phyloP scores from a whole-genome alignment of 2,888 invertebrate genomes.

The Hyppa rectilinea region DNA sequence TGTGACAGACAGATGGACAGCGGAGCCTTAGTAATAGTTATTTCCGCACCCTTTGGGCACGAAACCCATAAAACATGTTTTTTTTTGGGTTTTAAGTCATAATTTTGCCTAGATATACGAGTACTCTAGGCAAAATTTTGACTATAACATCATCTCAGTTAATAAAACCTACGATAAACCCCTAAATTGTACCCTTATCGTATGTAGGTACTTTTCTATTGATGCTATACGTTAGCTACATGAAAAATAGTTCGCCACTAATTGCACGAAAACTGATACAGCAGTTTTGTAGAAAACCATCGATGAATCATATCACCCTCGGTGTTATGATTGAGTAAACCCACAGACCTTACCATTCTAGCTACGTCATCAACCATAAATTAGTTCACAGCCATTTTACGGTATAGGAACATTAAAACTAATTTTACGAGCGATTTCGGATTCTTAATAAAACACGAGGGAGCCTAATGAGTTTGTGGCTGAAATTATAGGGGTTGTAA shows the following conservation, averaged over 20 bases:
- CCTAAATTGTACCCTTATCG: background rate
- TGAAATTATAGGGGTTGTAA: conserved; percentile 46
- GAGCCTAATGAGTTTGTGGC: conserved; percentile 52
- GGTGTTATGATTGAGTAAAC: conserved; percentile 56
- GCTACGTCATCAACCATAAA: conserved; percentile 61
- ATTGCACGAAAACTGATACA: conserved; percentile 63
- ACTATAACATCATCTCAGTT: background rate
- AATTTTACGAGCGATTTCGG: conserved; percentile 65
- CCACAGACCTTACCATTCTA: conserved; percentile 38
- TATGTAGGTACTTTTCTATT: background rate
- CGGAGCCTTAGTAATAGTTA: too few species aligned
- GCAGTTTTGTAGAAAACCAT: conserved; percentile 58
- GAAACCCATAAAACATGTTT: too few species aligned
- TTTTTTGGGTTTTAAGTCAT: background rate
- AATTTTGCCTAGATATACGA: background rate
- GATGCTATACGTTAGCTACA: background rate
- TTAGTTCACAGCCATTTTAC: conserved; percentile 59
- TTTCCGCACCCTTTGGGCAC: too few species aligned
- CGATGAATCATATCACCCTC: conserved; percentile 65
- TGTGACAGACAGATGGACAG: too few species aligned
- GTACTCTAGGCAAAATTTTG: too few species aligned
- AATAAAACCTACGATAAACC: background rate
- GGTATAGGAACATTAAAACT: conserved; percentile 61
- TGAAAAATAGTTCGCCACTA: conserved; percentile 54
- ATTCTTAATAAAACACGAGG: conserved; percentile 56